phyloP scores from a whole-genome alignment of 2,113 vertebrate species.

The Ia io region DNA sequence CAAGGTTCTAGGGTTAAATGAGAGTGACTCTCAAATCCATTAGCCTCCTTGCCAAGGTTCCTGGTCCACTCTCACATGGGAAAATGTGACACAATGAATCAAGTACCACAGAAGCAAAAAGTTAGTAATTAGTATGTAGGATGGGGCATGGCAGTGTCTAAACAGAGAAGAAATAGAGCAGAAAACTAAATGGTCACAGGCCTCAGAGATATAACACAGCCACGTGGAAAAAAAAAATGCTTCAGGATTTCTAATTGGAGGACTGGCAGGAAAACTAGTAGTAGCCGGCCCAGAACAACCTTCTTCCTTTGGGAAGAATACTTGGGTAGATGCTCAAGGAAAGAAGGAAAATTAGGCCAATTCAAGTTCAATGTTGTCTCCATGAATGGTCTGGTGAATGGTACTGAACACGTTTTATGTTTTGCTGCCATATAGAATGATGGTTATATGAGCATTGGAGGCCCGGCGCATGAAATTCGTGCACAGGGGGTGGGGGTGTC shows the following conservation, averaged over 20 bases:
- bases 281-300: neutral
- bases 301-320: neutral
- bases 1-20: conserved; percentile 71
- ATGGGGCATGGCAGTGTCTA: conserved; percentile 80
- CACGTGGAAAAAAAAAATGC: conserved; percentile 70
- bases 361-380: neutral
- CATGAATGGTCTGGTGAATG: neutral
- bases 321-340: neutral
- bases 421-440: neutral
- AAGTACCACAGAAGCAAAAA: conserved; percentile 83
- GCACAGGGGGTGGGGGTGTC: too few relatives aligned
- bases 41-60: conserved; percentile 82
- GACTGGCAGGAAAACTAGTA: conserved; percentile 47
- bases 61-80: conserved; percentile 86
- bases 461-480: too few relatives aligned
- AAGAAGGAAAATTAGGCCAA: neutral
- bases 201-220: conserved; percentile 70
- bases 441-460: neutral
- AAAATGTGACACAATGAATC: conserved; percentile 86
- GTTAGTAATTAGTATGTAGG: conserved; percentile 88
- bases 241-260: conserved; percentile 60
- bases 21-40: conserved; percentile 74
- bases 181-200: conserved; percentile 82
- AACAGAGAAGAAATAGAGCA: conserved; percentile 82
- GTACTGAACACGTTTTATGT: neutral